Evolutionary conservation across 2,888 invertebrate genomes (phyloP).

Genomic region (Myopa testacea): DNA sequence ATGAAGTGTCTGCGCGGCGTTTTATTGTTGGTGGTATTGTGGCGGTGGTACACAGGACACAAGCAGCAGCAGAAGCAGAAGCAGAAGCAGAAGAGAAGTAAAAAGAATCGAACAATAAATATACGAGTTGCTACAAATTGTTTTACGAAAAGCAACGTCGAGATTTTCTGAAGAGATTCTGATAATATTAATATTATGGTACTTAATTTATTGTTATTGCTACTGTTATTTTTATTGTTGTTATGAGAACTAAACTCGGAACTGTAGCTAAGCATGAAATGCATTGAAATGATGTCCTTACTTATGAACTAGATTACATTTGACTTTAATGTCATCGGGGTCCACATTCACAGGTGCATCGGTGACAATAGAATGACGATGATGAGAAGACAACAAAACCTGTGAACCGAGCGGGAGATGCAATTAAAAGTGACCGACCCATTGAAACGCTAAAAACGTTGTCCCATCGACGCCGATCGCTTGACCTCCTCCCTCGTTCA

Average conservation of each 20-base stretch:
- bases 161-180: too few relatives aligned
- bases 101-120: background rate
- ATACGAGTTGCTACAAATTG: background rate
- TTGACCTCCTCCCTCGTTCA: too few relatives aligned
- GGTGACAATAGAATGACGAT: too few relatives aligned
- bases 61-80: background rate
- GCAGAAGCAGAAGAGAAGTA: background rate
- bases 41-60: too few relatives aligned
- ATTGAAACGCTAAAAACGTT: too few relatives aligned
- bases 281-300: background rate
- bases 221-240: background rate
- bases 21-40: background rate
- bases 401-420: background rate
- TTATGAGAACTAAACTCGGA: background rate
- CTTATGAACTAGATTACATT: background rate
- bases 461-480: too few relatives aligned
- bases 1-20: constrained; percentile 73
- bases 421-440: background rate
- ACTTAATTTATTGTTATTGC: background rate
- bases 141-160: background rate
- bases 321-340: background rate
- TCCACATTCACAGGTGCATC: background rate
- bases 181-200: background rate
- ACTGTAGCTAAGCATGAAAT: background rate
- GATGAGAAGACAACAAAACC: background rate